Evolutionary conservation across 2,797 vertebrate genomes (phyloP).

Genomic region (Phrynocephalus vlangalii): DNA sequence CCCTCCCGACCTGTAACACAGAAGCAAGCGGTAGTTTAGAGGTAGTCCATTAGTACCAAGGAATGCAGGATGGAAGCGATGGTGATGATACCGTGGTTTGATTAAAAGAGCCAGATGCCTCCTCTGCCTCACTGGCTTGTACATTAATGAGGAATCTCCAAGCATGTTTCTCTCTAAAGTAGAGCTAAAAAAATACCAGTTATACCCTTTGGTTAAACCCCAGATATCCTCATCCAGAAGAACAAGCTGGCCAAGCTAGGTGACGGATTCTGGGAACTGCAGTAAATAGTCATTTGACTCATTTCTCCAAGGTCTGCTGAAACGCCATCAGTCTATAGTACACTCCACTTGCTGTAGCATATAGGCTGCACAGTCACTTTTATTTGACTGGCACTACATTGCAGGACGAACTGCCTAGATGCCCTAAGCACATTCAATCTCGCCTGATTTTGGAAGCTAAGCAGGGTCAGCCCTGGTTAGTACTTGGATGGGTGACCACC

Average conservation of each 20-base stretch:
- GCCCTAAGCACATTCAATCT: no score
- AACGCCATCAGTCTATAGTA: neutral
- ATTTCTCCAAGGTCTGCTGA: neutral
- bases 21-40: conserved; percentile 38
- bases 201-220: no score
- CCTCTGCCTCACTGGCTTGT: neutral
- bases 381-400: neutral
- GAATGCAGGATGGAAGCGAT: neutral
- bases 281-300: neutral
- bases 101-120: conserved; percentile 38
- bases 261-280: neutral
- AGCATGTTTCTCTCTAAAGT: neutral
- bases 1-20: conserved; percentile 47
- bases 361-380: no score
- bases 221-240: neutral
- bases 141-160: neutral
- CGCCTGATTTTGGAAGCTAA: no score
- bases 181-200: no score
- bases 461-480: no score
- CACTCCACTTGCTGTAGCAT: neutral
- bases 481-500: no score
- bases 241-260: neutral
- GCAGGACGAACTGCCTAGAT: no score
- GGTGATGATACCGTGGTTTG: neutral
- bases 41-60: neutral